phyloP scores from a whole-genome alignment of 2,797 vertebrate species.

The Orestias chungarensis region DNA sequence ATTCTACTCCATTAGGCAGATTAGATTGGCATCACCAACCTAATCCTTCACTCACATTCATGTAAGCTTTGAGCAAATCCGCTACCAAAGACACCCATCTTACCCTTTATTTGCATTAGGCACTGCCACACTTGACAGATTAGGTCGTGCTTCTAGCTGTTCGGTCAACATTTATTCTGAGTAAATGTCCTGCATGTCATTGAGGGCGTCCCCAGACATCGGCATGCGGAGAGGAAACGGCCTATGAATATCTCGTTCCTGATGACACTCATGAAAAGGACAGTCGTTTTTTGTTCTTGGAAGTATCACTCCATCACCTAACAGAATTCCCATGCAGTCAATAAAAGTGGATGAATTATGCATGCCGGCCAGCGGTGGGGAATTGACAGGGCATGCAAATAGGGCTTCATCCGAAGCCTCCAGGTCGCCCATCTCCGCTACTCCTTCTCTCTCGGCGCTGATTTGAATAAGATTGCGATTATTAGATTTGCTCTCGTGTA shows the following conservation, averaged over 20 bases:
- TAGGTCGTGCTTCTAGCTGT: constrained; percentile 17
- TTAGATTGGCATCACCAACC: constrained; percentile 23
- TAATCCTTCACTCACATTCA: constrained; percentile 21
- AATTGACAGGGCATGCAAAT: constrained; percentile 78
- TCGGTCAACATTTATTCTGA: constrained; percentile 30
- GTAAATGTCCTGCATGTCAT: constrained; percentile 23
- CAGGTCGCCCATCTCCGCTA: constrained; percentile 48
- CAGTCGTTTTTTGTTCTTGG: constrained; percentile 71
- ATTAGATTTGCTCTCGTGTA: constrained; percentile 59
- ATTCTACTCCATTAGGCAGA: constrained; percentile 11
- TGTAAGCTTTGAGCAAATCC: constrained; percentile 27
- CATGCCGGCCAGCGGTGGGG: constrained; percentile 61
- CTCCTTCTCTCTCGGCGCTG: constrained; percentile 49
- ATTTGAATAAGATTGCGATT: constrained; percentile 69
- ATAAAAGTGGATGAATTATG: constrained; percentile 78
- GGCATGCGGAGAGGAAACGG: not conserved
- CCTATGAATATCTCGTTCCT: constrained; percentile 30
- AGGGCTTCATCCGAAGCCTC: constrained; percentile 53
- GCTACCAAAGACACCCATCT: constrained; percentile 35
- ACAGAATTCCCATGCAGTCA: constrained; percentile 76
- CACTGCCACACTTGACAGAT: constrained; percentile 29
- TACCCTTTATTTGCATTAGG: constrained; percentile 41
- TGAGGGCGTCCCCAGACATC: constrained; percentile 25
- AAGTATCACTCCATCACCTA: constrained; percentile 69
- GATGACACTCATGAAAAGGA: constrained; percentile 64